A percentile compares a stretch with the other conserved stretches of the same genome.
Conservation (phyloP, 2,113 vertebrate species). For the Azemiops feae region DNA sequence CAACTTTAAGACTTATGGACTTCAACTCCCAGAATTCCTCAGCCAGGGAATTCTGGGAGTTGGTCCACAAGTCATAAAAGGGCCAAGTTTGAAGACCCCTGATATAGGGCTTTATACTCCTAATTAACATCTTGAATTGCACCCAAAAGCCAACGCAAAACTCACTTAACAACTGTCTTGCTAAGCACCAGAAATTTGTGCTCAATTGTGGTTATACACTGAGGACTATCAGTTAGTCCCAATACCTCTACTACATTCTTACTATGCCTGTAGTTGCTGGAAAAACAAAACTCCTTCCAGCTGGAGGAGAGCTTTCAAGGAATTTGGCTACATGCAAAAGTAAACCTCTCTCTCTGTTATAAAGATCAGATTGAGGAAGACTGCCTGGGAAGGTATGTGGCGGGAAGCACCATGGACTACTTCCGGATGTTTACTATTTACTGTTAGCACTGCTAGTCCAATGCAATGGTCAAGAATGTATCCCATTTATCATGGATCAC, state of each 20-base stretch:
- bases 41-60: too few relatives aligned
- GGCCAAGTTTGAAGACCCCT: too few relatives aligned
- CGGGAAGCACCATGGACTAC: background rate
- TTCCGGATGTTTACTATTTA: background rate
- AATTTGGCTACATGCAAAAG: background rate
- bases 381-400: background rate
- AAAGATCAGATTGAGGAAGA: background rate
- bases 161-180: background rate
- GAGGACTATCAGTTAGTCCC: background rate
- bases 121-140: too few relatives aligned
- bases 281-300: background rate
- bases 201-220: background rate
- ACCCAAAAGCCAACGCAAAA: background rate
- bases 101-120: too few relatives aligned
- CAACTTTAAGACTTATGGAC: too few relatives aligned
- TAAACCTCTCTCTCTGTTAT: background rate
- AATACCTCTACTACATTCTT: background rate
- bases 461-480: background rate
- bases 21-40: too few relatives aligned
- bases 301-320: background rate
- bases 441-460: background rate
- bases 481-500: background rate
- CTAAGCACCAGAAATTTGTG: background rate
- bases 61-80: too few relatives aligned
- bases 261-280: background rate